phyloP scores from a whole-genome alignment of 2,888 invertebrate genomes.

The Danaus chrysippus region DNA sequence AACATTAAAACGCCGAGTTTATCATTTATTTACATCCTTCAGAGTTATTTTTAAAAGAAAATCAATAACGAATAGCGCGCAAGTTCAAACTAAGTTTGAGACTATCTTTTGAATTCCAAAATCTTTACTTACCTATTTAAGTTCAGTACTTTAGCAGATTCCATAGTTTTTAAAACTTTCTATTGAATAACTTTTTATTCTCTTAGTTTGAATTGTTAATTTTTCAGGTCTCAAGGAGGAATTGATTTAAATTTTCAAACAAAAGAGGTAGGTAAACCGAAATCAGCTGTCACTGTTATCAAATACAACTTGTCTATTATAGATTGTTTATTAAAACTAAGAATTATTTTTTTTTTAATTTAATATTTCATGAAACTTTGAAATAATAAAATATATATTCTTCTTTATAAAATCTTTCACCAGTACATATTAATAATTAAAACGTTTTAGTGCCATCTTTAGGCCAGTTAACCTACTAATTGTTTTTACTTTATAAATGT shows the following conservation, averaged over 20 bases:
- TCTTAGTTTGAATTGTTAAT: slow-evolving; percentile 5
- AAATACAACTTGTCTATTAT: slow-evolving; percentile 10
- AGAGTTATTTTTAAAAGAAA: slow-evolving; percentile 72
- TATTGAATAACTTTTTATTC: neutral
- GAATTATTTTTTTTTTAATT: too few relatives aligned
- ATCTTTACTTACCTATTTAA: slow-evolving; percentile 46
- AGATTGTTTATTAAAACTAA: neutral
- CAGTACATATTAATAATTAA: too few relatives aligned
- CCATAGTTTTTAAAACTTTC: slow-evolving; percentile 41
- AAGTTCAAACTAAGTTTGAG: slow-evolving; percentile 57
- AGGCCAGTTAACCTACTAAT: too few relatives aligned
- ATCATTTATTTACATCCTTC: slow-evolving; percentile 77
- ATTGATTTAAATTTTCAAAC: slow-evolving; percentile 34
- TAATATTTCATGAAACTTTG: too few relatives aligned
- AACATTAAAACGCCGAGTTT: slow-evolving; percentile 52
- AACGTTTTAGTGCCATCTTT: too few relatives aligned
- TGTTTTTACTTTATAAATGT: too few relatives aligned
- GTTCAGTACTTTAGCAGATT: slow-evolving; percentile 41
- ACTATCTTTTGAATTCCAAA: slow-evolving; percentile 27
- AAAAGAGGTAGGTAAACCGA: slow-evolving; percentile 33
- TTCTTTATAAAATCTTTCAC: too few relatives aligned
- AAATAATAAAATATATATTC: too few relatives aligned
- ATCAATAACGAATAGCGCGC: slow-evolving; percentile 75
- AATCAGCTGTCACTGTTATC: slow-evolving; percentile 32
- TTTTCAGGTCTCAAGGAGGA: slow-evolving; percentile 19